Conservation (phyloP, 2,888 invertebrate genomes). For the Andrena flavipes region DNA sequence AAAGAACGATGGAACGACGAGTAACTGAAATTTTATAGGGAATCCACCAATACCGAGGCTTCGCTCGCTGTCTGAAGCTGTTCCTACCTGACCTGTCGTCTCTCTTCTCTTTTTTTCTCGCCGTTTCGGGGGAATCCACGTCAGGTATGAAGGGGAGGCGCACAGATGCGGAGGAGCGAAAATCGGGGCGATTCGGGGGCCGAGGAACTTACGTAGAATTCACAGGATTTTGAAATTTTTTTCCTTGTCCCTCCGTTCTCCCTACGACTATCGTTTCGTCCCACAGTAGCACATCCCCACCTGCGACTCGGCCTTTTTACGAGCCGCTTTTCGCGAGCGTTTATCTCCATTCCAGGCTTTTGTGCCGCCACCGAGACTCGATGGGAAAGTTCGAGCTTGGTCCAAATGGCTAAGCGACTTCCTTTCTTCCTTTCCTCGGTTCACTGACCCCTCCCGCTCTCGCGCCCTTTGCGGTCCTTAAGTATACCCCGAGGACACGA, state of each 20-base stretch:
- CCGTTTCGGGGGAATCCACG: constrained; percentile 80
- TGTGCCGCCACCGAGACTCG: constrained; percentile 51
- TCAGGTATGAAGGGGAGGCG: constrained; percentile 79
- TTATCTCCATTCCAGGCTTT: constrained; percentile 64
- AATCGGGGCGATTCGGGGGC: constrained; percentile 48
- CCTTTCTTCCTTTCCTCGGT: constrained; percentile 45
- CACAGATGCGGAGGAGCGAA: constrained; percentile 64
- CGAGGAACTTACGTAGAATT: constrained; percentile 51
- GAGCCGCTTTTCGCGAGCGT: constrained; percentile 64
- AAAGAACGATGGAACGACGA: constrained; percentile 54
- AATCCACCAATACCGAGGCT: constrained; percentile 70
- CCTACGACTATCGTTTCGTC: constrained; percentile 37
- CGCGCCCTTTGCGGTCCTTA: constrained; percentile 37
- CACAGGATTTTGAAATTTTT: constrained; percentile 74
- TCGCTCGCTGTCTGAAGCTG: constrained; percentile 39
- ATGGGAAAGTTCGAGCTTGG: constrained; percentile 70
- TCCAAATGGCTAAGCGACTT: constrained; percentile 73
- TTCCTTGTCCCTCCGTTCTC: constrained; percentile 8
- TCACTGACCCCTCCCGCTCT: constrained; percentile 67
- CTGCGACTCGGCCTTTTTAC: constrained; percentile 65
- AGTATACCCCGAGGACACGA: constrained; percentile 69
- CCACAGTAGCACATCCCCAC: constrained; percentile 62
- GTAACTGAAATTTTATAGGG: constrained; percentile 82
- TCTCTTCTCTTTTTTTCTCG: constrained; percentile 77
- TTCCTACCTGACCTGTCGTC: constrained; percentile 79